phyloP scores from a whole-genome alignment of 2,888 invertebrate genomes.

The Chrysotoxum bicinctum region DNA sequence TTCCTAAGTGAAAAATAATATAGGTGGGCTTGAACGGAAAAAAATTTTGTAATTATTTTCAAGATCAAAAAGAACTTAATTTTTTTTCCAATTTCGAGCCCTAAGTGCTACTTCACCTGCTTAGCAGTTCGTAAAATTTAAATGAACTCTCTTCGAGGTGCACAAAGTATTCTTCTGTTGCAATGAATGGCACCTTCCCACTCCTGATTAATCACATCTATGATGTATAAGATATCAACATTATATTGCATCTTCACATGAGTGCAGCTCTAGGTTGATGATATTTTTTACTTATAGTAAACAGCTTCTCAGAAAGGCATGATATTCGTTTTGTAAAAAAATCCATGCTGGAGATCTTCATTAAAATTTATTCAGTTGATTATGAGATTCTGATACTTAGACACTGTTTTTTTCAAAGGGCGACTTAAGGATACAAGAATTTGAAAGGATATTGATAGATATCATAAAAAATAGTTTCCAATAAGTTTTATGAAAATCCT shows the following conservation, averaged over 20 bases:
- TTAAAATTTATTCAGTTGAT: background rate
- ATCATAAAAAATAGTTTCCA: too few relatives aligned
- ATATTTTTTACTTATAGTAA: constrained; percentile 1
- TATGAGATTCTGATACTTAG: too few relatives aligned
- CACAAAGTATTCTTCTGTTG: background rate
- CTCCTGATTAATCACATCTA: constrained; percentile 43
- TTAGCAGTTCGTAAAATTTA: constrained; percentile 18
- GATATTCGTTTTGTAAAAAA: background rate
- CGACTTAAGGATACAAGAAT: too few relatives aligned
- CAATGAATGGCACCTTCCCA: background rate
- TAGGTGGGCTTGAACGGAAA: background rate
- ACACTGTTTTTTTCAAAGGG: too few relatives aligned
- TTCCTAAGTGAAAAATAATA: too few relatives aligned
- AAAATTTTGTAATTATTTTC: background rate
- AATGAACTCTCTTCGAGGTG: background rate
- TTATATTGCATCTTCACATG: constrained; percentile 36
- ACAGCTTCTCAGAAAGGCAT: background rate
- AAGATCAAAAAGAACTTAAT: background rate
- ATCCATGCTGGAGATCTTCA: background rate
- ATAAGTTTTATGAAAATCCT: too few relatives aligned
- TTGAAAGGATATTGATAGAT: too few relatives aligned
- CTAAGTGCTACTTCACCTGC: background rate
- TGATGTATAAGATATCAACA: constrained; percentile 29
- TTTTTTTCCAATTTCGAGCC: background rate
- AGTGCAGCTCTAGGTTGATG: background rate